phyloP scores from a whole-genome alignment of 1,140 invertebrate genomes.

The Drepana arcuata region DNA sequence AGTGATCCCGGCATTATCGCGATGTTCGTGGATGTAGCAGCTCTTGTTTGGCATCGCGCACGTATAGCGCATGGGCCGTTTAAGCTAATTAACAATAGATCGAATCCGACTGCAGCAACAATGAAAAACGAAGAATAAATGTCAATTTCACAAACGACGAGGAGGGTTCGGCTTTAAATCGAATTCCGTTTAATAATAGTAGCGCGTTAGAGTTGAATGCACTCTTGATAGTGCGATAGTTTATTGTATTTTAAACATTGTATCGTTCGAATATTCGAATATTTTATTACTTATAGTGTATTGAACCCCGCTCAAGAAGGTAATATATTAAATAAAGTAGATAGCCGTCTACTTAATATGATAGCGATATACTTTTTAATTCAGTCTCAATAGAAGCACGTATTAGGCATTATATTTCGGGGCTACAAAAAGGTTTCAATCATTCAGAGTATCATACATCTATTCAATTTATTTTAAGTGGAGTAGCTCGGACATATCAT shows the following conservation, averaged over 20 bases:
- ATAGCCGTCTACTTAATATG: no score
- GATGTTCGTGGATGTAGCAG: slow-evolving; percentile 13
- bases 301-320: no score
- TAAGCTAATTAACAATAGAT: slow-evolving; percentile 70
- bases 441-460: no score
- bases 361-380: no score
- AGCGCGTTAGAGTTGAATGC: slow-evolving; percentile 63
- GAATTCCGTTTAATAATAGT: slow-evolving; percentile 70
- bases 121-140: slow-evolving; percentile 71
- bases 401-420: no score
- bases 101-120: slow-evolving; percentile 62
- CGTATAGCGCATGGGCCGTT: slow-evolving; percentile 58
- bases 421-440: no score
- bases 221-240: slow-evolving; percentile 62
- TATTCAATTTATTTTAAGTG: no score
- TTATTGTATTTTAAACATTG: slow-evolving; percentile 53
- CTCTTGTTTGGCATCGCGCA: slow-evolving; percentile 30
- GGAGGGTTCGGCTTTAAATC: slow-evolving; percentile 69
- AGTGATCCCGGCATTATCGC: slow-evolving; percentile 11
- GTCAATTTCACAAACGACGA: slow-evolving; percentile 69
- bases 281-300: slow-evolving; percentile 6
- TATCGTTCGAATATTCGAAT: slow-evolving; percentile 28
- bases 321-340: no score
- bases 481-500: no score
- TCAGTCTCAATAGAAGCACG: no score